Evolutionary conservation across 1,140 invertebrate genomes (phyloP), one percentile per base, ranked within the genome.

Genomic region (Rhyacophila brunnea): DNA sequence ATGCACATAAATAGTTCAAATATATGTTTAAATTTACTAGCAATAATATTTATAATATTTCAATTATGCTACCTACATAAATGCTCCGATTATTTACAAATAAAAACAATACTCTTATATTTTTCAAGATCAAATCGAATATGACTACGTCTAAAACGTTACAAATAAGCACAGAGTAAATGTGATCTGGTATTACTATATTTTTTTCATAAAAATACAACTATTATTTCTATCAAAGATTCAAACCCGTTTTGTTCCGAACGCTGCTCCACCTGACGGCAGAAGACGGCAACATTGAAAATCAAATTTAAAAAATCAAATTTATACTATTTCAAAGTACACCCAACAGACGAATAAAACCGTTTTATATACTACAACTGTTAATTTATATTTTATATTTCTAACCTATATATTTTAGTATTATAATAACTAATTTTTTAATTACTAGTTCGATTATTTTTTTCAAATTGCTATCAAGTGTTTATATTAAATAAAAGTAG

Each of bases 401-500:
- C 2, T 40, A 6, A 17, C 18, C 13, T 45, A 45, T 45, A 45
- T 45, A 19, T 5, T 40, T 3, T 40, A 15, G 17, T 49, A 28
- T 49, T 32, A 34, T 49, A 49, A 15, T 34, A 6, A 32, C 9
- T 6, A 14, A 34, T 13, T 49, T 28, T 23, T 58, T 52, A 52
- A 11, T 32, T 36, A n/a, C 57, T 59, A 59, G 52, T 59, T 59
- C 57, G 57, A 28, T 52, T 59, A 46, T 45, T 11, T 45, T 11
- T 51, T 43, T 47, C 14, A 64, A 57, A 64, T 64, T 64, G 62
- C 57, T 64, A 54, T 54, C 44, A 28, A 9, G 34, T 42, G 38
- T 36, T 59, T 59, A 64, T 59, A 42, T 64, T 56, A 28, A 64
- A 64, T 36, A 64, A 38, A 32, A 64, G 44, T n/a, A 64, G 52